Percentiles rank a stretch among this genome's conserved stretches.
Evolutionary conservation across 2,797 vertebrate genomes (phyloP).

Genomic region (Falco novaeseelandiae): DNA sequence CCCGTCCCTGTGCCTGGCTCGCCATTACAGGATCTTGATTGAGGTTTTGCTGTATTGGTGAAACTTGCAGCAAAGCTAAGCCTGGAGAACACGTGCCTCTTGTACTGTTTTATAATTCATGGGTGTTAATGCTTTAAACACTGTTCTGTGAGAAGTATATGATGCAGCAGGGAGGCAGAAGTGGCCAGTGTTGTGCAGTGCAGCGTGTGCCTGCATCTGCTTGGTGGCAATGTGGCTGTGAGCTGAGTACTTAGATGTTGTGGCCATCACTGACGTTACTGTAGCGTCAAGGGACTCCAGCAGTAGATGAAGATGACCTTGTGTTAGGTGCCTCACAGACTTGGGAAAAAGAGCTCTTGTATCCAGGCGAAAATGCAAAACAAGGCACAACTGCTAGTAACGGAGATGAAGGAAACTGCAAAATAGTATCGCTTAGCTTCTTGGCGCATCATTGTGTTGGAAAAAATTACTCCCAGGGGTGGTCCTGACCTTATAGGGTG

Average conservation of each 20-base stretch:
- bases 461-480: neutral
- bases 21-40: neutral
- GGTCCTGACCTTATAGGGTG: neutral
- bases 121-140: neutral
- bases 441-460: neutral
- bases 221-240: neutral
- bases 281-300: neutral
- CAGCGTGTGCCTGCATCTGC: neutral
- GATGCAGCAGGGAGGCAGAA: neutral
- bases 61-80: neutral
- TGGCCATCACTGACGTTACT: too few relatives aligned
- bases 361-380: neutral
- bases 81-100: neutral
- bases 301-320: neutral
- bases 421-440: neutral
- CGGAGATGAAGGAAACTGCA: neutral
- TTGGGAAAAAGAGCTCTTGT: neutral
- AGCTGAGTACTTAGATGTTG: neutral
- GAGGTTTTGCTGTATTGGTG: neutral
- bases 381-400: neutral
- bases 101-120: neutral
- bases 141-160: neutral
- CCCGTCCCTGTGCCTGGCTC: neutral
- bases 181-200: accelerated
- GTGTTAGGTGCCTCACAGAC: neutral